Evolutionary conservation across 2,113 vertebrate genomes (phyloP).

Genomic region (Megatriorchis doriae): DNA sequence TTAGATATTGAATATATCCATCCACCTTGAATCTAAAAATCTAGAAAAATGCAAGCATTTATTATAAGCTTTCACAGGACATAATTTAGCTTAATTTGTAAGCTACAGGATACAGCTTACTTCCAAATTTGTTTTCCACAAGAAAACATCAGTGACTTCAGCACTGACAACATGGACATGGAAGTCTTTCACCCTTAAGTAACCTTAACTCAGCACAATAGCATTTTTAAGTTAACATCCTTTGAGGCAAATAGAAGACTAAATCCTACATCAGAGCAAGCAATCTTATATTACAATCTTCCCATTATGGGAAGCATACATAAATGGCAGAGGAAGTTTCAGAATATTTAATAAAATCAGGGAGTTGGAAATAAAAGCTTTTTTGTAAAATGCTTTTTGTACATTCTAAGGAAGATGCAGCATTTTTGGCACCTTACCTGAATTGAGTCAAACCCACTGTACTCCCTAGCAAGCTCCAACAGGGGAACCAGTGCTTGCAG

Average conservation of each 20-base stretch:
- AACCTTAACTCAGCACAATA: neutral
- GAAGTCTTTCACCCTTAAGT: neutral
- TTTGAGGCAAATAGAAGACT: neutral
- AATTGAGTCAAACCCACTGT: constrained; percentile 96
- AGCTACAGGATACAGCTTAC: neutral
- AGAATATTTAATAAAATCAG: neutral
- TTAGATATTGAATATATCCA: neutral
- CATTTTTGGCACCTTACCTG: constrained; percentile 76
- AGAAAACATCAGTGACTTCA: neutral
- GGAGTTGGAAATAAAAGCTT: neutral
- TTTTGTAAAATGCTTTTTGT: neutral
- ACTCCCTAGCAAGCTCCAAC: constrained; percentile 97
- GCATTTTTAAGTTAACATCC: neutral
- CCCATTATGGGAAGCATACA: neutral
- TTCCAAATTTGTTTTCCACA: neutral
- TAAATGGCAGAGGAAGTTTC: neutral
- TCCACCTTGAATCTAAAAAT: neutral
- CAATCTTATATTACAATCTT: neutral
- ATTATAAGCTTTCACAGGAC: neutral
- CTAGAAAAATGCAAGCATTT: neutral
- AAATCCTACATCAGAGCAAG: neutral
- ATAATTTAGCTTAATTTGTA: neutral
- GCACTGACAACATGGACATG: neutral
- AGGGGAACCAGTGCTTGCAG: constrained; percentile 99
- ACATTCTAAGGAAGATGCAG: neutral